Conservation (phyloP, 92 coral and sea anemone genomes). For the Parazoanthus swiftii region DNA sequence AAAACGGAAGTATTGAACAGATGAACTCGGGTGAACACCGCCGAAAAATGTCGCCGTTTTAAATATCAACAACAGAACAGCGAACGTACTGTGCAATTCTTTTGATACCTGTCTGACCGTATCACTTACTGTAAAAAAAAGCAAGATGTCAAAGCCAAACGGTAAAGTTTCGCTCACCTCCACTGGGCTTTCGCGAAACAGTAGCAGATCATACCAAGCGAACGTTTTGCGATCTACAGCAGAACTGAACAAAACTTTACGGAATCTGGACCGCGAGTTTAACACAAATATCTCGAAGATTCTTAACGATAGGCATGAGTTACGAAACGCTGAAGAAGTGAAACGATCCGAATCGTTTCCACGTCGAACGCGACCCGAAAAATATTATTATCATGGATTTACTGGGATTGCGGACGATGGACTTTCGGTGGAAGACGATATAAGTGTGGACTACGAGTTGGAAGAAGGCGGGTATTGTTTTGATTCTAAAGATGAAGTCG, state of each 20-base stretch:
- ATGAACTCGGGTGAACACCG: neutral
- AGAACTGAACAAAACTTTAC: constrained; percentile 65
- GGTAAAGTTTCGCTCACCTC: constrained; percentile 16
- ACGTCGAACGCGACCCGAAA: constrained; percentile 25
- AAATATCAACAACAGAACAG: neutral
- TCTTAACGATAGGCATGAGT: constrained; percentile 57
- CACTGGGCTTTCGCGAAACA: constrained; percentile 64
- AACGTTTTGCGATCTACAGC: constrained; percentile 61
- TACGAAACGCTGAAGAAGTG: constrained; percentile 18
- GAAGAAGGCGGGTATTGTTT: neutral
- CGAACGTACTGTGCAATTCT: neutral
- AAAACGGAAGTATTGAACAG: neutral
- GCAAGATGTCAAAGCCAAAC: constrained; percentile 20
- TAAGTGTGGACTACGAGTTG: neutral
- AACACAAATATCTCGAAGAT: constrained; percentile 70
- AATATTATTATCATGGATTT: neutral
- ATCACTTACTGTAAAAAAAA: neutral
- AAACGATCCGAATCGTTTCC: constrained; percentile 23
- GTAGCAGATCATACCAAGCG: constrained; percentile 61
- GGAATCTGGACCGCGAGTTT: constrained; percentile 66
- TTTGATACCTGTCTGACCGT: neutral
- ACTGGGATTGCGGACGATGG: neutral
- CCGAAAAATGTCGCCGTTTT: neutral
- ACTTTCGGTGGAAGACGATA: constrained; percentile 2
- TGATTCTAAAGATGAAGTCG: constrained; percentile 5